Evolutionary conservation across 2,888 invertebrate species (phyloP).

Genomic region (Herminia tarsipennalis): DNA sequence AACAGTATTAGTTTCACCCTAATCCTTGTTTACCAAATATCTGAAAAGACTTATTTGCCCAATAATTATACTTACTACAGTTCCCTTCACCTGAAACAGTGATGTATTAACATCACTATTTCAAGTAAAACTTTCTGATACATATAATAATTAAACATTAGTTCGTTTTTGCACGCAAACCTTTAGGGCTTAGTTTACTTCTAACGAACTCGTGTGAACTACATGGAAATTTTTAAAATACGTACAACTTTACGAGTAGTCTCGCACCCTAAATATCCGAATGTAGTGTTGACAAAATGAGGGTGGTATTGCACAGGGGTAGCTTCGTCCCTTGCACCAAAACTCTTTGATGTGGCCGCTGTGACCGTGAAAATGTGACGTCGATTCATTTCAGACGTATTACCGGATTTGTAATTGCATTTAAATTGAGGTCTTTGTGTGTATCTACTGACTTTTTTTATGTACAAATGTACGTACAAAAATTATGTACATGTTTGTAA

Average conservation of each 20-base stretch:
- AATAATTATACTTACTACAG: too few species aligned
- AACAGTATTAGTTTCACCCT: too few species aligned
- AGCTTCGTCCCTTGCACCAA: slow-evolving; percentile 42
- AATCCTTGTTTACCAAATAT: too few species aligned
- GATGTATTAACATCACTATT: too few species aligned
- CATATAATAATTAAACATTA: too few species aligned
- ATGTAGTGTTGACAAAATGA: slow-evolving; percentile 20
- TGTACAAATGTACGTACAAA: slow-evolving; percentile 4
- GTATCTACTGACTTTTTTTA: slow-evolving; percentile 32
- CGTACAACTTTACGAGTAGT: not conserved
- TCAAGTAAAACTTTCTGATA: too few species aligned
- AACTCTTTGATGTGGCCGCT: slow-evolving; percentile 83
- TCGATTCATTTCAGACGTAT: slow-evolving; percentile 74
- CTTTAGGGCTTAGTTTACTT: too few species aligned
- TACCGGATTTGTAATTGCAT: slow-evolving; percentile 67
- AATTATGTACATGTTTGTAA: not conserved
- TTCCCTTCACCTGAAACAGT: too few species aligned
- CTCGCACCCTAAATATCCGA: slow-evolving; percentile 40
- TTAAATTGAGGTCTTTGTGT: slow-evolving; percentile 58
- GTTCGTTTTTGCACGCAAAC: too few species aligned
- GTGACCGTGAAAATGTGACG: slow-evolving; percentile 79
- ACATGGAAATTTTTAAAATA: too few species aligned
- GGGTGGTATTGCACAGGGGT: slow-evolving; percentile 62
- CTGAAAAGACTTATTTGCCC: too few species aligned
- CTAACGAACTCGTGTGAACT: too few species aligned